A percentile compares a stretch with the other conserved stretches of the same genome.
Conservation (phyloP, 2,113 vertebrate species). For the Siniperca chuatsi region DNA sequence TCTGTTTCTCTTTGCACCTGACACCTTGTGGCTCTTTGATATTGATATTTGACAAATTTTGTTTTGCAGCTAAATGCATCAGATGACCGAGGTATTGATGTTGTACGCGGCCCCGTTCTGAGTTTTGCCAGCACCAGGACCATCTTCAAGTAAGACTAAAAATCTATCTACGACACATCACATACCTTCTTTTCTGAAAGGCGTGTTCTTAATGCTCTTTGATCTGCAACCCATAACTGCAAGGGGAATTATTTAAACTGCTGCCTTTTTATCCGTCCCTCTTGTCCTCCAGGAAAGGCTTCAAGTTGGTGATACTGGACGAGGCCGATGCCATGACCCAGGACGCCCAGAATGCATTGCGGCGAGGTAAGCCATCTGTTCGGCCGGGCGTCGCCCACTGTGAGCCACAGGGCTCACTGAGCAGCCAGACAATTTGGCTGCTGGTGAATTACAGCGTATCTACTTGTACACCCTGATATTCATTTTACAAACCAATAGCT, state of each 20-base stretch:
- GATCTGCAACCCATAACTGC: not conserved
- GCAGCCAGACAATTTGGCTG: constrained; percentile 55
- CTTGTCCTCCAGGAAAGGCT: constrained; percentile 89
- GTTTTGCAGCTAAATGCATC: constrained; percentile 92
- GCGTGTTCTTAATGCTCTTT: not conserved
- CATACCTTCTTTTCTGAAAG: not conserved
- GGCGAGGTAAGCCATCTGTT: constrained; percentile 92
- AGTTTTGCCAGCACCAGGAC: constrained; percentile 98
- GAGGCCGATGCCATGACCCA: constrained; percentile 99
- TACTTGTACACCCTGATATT: constrained; percentile 20
- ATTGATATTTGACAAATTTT: not conserved
- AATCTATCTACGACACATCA: not conserved
- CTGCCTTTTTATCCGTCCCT: not conserved
- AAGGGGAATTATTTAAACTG: not conserved
- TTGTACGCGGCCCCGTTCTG: constrained; percentile 93
- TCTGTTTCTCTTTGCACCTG: not conserved
- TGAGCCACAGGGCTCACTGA: constrained; percentile 73
- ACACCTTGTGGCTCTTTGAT: not conserved
- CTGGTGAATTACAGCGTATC: constrained; percentile 37
- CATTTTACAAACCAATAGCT: not conserved
- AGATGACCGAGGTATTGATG: constrained; percentile 95
- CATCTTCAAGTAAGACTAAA: constrained; percentile 93
- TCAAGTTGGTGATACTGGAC: constrained; percentile 97
- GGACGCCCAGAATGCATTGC: constrained; percentile 97
- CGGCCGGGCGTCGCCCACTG: constrained; percentile 68